A percentile compares a stretch with the other conserved stretches of the same genome.
Evolutionary conservation across 2,888 invertebrate species (phyloP).

Genomic region (Resseliella maxima): DNA sequence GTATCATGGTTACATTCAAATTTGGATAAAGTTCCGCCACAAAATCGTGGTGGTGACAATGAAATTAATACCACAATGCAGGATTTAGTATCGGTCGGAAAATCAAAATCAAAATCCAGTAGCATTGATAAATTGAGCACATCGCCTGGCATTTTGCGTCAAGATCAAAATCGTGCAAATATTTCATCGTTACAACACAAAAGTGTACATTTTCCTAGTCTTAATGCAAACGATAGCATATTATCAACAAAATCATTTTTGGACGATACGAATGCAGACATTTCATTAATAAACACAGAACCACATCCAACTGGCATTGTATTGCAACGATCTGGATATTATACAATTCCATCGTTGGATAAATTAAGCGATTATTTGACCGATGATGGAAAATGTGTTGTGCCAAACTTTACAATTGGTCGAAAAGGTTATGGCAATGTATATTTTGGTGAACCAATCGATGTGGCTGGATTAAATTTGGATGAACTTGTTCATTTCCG

Average conservation of each 20-base stretch:
- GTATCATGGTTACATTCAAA: constrained; percentile 67
- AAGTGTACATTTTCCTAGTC: constrained; percentile 58
- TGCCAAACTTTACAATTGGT: too few species aligned
- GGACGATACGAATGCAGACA: constrained; percentile 60
- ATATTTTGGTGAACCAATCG: too few species aligned
- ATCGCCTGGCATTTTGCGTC: constrained; percentile 3
- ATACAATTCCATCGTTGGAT: too few species aligned
- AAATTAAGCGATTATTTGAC: too few species aligned
- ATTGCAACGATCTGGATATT: too few species aligned
- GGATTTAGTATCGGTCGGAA: constrained; percentile 65
- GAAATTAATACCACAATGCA: constrained; percentile 64
- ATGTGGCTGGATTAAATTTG: too few species aligned
- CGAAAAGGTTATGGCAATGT: too few species aligned
- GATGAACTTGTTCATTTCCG: too few species aligned
- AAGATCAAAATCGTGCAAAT: constrained; percentile 58
- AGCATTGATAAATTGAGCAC: neutral
- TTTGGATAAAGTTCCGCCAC: constrained; percentile 62
- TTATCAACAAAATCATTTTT: constrained; percentile 62
- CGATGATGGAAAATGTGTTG: too few species aligned
- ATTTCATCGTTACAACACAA: constrained; percentile 56
- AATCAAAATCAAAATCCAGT: constrained; percentile 61
- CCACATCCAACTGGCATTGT: too few species aligned
- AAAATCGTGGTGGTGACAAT: constrained; percentile 59
- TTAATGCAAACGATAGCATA: constrained; percentile 62
- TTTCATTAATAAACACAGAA: constrained; percentile 59